Conservation (phyloP, 2,888 invertebrate genomes). For the Napeogenes inachia region DNA sequence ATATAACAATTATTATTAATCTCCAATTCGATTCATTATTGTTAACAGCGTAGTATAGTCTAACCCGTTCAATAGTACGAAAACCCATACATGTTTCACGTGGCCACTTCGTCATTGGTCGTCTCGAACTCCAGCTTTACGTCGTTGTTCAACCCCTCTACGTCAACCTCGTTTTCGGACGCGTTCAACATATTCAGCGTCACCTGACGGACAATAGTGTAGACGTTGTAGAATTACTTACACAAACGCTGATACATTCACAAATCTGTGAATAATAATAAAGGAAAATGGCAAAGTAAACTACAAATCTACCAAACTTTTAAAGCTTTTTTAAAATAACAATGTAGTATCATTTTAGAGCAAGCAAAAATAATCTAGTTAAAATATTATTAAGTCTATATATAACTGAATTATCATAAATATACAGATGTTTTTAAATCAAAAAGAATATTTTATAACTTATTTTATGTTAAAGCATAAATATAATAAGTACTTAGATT, state of each 20-base stretch:
- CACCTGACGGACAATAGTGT: slow-evolving; percentile 65
- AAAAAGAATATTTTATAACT: too few relatives aligned
- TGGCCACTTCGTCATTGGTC: slow-evolving; percentile 84
- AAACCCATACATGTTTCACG: slow-evolving; percentile 67
- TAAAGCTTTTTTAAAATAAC: too few relatives aligned
- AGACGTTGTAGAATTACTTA: background rate
- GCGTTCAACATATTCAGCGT: slow-evolving; percentile 96
- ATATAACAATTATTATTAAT: background rate
- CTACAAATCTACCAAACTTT: too few relatives aligned
- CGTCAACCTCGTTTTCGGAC: slow-evolving; percentile 92
- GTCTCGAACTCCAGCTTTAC: slow-evolving; percentile 90
- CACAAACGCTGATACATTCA: background rate
- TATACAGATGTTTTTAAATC: too few relatives aligned
- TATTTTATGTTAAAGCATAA: too few relatives aligned
- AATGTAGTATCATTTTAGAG: too few relatives aligned
- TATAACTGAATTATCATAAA: too few relatives aligned
- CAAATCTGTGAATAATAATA: too few relatives aligned
- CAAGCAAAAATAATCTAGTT: too few relatives aligned
- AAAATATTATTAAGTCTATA: too few relatives aligned
- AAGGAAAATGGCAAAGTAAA: too few relatives aligned
- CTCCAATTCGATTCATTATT: background rate
- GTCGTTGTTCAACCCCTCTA: slow-evolving; percentile 86
- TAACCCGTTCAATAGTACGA: slow-evolving; percentile 22
- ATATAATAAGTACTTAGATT: too few relatives aligned
- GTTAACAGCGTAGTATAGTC: slow-evolving; percentile 11